Evolutionary conservation across 1,140 invertebrate genomes (phyloP).

Genomic region (Riptortus pedestris): DNA sequence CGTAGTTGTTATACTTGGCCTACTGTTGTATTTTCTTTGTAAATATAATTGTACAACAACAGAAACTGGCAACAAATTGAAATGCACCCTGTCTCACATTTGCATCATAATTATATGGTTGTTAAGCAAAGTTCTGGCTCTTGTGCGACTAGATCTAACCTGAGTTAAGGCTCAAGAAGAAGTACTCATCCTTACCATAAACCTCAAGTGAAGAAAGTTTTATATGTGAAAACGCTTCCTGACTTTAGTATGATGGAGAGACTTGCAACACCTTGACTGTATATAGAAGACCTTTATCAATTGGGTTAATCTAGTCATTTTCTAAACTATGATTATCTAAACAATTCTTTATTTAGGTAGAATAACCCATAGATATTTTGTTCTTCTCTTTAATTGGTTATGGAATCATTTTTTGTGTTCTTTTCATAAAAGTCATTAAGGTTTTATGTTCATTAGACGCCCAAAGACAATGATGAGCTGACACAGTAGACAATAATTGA

Average conservation of each 20-base stretch:
- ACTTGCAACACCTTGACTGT: slow-evolving; percentile 18
- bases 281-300: too few relatives aligned
- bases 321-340: too few relatives aligned
- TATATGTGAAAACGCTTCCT: slow-evolving; percentile 5
- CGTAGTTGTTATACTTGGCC: slow-evolving; percentile 14
- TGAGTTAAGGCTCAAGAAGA: slow-evolving; percentile 12
- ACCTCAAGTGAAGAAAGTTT: slow-evolving; percentile 6
- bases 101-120: neutral
- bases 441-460: too few relatives aligned
- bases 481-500: too few relatives aligned
- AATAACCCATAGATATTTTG: too few relatives aligned
- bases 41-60: slow-evolving; percentile 12
- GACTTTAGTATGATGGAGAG: slow-evolving; percentile 22
- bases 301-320: too few relatives aligned
- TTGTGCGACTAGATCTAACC: slow-evolving; percentile 15
- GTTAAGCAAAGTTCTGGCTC: slow-evolving; percentile 22
- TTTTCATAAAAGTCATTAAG: too few relatives aligned
- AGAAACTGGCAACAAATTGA: slow-evolving; percentile 14
- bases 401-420: too few relatives aligned
- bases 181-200: slow-evolving; percentile 18
- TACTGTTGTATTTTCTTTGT: slow-evolving; percentile 14
- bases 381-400: too few relatives aligned
- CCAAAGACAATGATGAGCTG: too few relatives aligned
- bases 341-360: too few relatives aligned
- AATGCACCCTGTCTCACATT: slow-evolving; percentile 5